Percentiles rank a stretch among this genome's conserved stretches.
phyloP scores from a whole-genome alignment of 2,113 vertebrate genomes.

The Hirundichthys speculiger region DNA sequence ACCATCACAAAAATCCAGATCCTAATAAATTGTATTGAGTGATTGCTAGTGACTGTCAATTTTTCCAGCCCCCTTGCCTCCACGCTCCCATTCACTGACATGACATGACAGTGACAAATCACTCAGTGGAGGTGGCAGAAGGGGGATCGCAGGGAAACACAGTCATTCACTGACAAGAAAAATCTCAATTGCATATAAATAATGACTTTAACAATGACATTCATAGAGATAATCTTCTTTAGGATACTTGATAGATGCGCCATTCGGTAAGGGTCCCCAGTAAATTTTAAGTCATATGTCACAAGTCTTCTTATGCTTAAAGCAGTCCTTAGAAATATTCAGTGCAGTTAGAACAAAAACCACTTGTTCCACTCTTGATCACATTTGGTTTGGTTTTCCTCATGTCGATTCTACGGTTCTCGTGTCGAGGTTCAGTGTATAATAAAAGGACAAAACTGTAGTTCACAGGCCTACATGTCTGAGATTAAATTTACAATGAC shows the following conservation, averaged over 20 bases:
- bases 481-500: conserved; percentile 18
- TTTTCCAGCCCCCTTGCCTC: conserved; percentile 34
- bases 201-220: conserved; percentile 6
- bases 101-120: conserved; percentile 49
- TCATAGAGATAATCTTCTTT: conserved; percentile 3
- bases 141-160: neutral
- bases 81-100: conserved; percentile 46
- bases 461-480: neutral
- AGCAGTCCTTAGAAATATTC: neutral
- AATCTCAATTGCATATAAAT: conserved; percentile 22
- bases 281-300: neutral
- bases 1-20: conserved; percentile 44
- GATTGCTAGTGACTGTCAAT: conserved; percentile 56
- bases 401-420: too few relatives aligned
- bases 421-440: neutral
- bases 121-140: conserved; percentile 1
- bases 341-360: neutral
- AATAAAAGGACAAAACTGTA: neutral
- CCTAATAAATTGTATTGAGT: conserved; percentile 55
- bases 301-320: neutral
- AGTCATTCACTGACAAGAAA: conserved; percentile 23
- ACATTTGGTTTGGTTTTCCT: too few relatives aligned
- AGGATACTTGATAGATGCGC: neutral
- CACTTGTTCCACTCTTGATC: too few relatives aligned
- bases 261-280: neutral